Conservation (phyloP, 2,888 invertebrate species). For the Neoascia interrupta region DNA sequence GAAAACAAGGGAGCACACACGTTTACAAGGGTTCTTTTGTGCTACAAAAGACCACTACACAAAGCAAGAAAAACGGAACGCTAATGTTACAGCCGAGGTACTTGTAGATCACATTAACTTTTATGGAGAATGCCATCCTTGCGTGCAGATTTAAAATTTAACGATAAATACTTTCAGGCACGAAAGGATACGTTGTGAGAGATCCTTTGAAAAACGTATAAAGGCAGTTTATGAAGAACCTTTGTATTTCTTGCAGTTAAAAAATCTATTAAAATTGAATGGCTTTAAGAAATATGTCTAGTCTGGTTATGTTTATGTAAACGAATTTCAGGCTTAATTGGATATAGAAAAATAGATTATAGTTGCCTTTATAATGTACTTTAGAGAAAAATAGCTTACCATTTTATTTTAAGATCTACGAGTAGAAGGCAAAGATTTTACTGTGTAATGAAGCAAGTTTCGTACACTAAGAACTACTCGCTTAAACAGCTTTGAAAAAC, state of each 20-base stretch:
- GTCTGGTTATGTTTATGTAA: too few species aligned
- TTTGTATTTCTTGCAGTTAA: too few species aligned
- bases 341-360: too few species aligned
- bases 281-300: too few species aligned
- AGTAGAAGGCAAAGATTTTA: not conserved
- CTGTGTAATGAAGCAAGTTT: not conserved
- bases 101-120: conserved; percentile 37
- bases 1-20: conserved; percentile 25
- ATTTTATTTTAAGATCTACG: not conserved
- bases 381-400: too few species aligned
- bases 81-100: conserved; percentile 19
- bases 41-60: not conserved
- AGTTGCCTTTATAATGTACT: too few species aligned
- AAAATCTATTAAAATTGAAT: too few species aligned
- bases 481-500: too few species aligned
- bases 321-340: not conserved
- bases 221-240: too few species aligned
- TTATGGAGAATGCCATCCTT: conserved; percentile 8
- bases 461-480: not conserved
- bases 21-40: not conserved
- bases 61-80: not conserved
- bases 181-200: too few species aligned
- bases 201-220: not conserved
- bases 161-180: conserved; percentile 10
- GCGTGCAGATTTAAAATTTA: conserved; percentile 23